Percentiles rank a stretch among this genome's conserved stretches.
Evolutionary conservation across 2,113 vertebrate genomes (phyloP).

Genomic region (Neotoma lepida): DNA sequence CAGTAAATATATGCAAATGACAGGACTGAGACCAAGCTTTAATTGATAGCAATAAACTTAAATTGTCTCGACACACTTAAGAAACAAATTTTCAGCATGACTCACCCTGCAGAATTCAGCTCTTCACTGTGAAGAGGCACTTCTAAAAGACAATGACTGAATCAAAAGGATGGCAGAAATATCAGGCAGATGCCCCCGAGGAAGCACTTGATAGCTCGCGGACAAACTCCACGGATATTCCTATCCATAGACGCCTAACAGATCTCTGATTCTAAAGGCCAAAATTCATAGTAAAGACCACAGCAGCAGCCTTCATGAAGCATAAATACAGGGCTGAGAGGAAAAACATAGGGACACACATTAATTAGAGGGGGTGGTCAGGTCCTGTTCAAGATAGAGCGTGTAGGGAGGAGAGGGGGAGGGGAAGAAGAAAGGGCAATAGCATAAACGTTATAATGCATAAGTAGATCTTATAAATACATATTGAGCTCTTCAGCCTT

Average conservation of each 20-base stretch:
- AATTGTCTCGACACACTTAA: neutral
- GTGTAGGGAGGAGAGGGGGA: neutral
- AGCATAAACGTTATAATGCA: neutral
- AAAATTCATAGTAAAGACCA: neutral
- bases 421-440: neutral
- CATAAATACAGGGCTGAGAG: neutral
- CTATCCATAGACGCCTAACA: neutral
- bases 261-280: neutral
- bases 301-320: neutral
- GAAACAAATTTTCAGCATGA: neutral
- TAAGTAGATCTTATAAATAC: neutral
- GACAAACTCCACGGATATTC: neutral
- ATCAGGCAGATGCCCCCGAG: neutral
- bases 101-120: neutral
- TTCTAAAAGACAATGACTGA: neutral
- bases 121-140: neutral
- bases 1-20: neutral
- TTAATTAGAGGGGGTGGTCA: neutral
- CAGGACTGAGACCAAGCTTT: neutral
- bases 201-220: neutral
- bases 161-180: neutral
- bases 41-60: neutral
- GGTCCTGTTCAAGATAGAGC: neutral
- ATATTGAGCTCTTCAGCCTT: neutral
- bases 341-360: neutral